A percentile compares a stretch with the other conserved stretches of the same genome.
These are phyloP conservation scores for Melikaiella ostensackeni DNA, from an alignment of 2,888 invertebrate species.

Conservation along the genomic window DNA sequence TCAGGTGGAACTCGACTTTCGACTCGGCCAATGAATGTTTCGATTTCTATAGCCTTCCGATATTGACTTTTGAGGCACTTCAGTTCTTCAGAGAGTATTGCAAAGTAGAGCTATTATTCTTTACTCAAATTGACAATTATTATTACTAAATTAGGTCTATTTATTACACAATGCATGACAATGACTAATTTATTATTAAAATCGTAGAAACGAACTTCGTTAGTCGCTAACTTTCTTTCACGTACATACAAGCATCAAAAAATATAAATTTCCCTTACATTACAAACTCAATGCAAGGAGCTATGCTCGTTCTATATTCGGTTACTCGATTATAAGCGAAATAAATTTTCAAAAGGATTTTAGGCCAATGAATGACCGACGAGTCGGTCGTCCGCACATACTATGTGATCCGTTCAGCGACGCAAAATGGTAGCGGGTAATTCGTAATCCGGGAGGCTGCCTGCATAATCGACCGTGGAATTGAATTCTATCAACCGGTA, in stretches of 20 bases:
- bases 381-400: not conserved
- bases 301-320: not conserved
- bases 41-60: too few species aligned
- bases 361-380: not conserved
- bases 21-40: not conserved
- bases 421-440: slow-evolving; percentile 65
- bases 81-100: not conserved
- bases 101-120: not conserved
- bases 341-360: not conserved
- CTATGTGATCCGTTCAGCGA: slow-evolving; percentile 68
- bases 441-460: slow-evolving; percentile 54
- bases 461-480: slow-evolving; percentile 75
- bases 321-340: not conserved
- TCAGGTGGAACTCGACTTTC: too few species aligned
- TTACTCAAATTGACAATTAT: not conserved
- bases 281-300: not conserved
- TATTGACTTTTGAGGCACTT: too few species aligned
- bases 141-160: not conserved
- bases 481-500: slow-evolving; percentile 66
- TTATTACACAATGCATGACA: not conserved
- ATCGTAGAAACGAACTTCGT: too few species aligned
- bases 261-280: too few species aligned
- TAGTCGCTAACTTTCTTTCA: too few species aligned
- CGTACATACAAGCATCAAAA: too few species aligned
- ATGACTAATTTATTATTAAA: too few species aligned